Conservation (phyloP, 2,113 vertebrate species). For the Circaetus cinerascens region DNA sequence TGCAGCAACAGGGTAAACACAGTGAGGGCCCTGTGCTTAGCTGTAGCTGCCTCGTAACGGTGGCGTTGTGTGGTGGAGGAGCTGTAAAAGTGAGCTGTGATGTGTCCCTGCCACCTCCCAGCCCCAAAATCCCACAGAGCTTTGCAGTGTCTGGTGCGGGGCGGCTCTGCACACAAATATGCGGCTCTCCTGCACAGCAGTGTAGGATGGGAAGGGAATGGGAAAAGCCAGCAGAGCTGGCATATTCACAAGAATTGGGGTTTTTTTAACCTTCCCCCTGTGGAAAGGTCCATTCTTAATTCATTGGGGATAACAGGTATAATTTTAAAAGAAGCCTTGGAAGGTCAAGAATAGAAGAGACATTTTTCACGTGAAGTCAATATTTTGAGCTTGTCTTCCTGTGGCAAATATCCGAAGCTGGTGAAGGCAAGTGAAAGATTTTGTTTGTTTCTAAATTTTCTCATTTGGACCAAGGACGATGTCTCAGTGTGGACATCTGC, state of each 20-base stretch:
- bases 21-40: not conserved
- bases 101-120: not conserved
- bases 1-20: not conserved
- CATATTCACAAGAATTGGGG: not conserved
- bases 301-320: not conserved
- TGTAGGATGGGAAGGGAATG: not conserved
- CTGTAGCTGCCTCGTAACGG: not conserved
- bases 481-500: not conserved
- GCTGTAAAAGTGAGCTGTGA: not conserved
- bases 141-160: rapidly evolving
- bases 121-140: not conserved
- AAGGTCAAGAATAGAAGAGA: not conserved
- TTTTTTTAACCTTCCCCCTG: not conserved
- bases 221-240: not conserved
- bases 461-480: not conserved
- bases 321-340: not conserved
- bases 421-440: not conserved
- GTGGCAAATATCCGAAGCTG: not conserved
- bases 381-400: not conserved
- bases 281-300: slow-evolving; percentile 2
- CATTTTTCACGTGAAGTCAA: not conserved
- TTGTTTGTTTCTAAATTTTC: not conserved
- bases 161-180: rapidly evolving
- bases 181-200: rapidly evolving
- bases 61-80: not conserved